Conservation (phyloP, 2,797 vertebrate species). For the Cirrhinus molitorella region DNA sequence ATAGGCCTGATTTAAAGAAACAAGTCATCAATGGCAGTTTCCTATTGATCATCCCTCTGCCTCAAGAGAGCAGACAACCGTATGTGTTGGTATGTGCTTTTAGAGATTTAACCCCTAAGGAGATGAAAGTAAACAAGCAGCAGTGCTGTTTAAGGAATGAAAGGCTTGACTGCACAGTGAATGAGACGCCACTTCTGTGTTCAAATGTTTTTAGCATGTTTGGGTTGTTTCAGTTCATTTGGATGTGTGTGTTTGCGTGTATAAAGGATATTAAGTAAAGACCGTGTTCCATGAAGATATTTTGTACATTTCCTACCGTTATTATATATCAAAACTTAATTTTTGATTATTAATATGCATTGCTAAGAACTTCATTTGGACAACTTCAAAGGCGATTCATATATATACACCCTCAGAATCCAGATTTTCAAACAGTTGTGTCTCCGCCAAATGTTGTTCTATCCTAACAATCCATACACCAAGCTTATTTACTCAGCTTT, state of each 20-base stretch:
- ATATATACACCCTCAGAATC: too few species aligned
- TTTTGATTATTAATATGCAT: too few species aligned
- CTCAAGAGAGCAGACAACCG: slow-evolving; percentile 26
- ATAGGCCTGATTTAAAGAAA: slow-evolving; percentile 98
- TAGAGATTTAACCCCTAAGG: slow-evolving; percentile 40
- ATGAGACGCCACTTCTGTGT: background rate
- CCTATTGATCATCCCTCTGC: slow-evolving; percentile 41
- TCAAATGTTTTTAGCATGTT: slow-evolving; percentile 6
- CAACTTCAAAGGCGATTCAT: too few species aligned
- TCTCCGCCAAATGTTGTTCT: too few species aligned
- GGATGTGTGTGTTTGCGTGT: background rate
- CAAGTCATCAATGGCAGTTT: slow-evolving; percentile 74
- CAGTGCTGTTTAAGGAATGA: slow-evolving; percentile 14
- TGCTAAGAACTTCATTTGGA: too few species aligned
- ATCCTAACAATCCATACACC: too few species aligned
- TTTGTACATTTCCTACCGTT: too few species aligned
- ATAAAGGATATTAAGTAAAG: background rate
- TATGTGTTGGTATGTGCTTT: slow-evolving; percentile 37
- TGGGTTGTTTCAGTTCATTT: background rate
- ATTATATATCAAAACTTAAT: too few species aligned
- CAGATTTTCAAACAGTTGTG: too few species aligned
- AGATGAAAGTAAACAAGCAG: slow-evolving; percentile 45
- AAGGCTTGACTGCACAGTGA: background rate
- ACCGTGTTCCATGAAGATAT: too few species aligned
- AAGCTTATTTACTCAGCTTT: too few species aligned